Base-by-base conservation (phyloP, 2,113 vertebrate species). In the Cheilinus undulatus region DNA sequence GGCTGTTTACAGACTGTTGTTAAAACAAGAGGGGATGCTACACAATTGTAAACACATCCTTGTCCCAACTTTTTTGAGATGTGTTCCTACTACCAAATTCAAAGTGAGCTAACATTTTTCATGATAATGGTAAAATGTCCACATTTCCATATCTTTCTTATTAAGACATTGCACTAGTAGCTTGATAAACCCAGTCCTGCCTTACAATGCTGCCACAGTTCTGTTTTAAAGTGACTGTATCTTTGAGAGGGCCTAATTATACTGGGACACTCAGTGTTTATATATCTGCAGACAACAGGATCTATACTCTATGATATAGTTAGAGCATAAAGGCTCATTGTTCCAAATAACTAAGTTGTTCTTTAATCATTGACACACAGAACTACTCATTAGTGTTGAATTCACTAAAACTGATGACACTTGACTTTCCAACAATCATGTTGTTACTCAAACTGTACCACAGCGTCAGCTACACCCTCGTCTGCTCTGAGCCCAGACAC, bases 341-440 rank as follows among this genome's bases (percentile, higher is more conserved):
- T 58, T 53, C 3, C 22, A 62, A 56, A 61, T 28, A 26, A 49
- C 15, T 57, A 27, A 15, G 40, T 15, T 46, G 27, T 54, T 67
- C n/a, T 51, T 54, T 57, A 67, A 67, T 60, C 19, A 56, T 40
- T 30, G 34, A 69, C 51, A 3, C 11, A 38, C 10, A 52, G 4
- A 48, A 34, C 45, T 43, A 48, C 38, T 69, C 68, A 53, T 3
- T 12, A 54, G 32, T 56, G 42, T 75, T 68, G 27, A 61, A 32
- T 14, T 57, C 19, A 51, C 58, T 36, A 59, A 75, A 75, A 72
- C n/a, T 63, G 71, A 57, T 58, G 49, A 69, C 56, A 60, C 28
- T 23, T 64, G 10, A 61, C 23, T 22, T 20, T 73, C 27, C 48
- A 19, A 73, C 49, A 4, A 22, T 71, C 38, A 27, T 74, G 24